Base-by-base conservation (phyloP, 2,797 vertebrate species). In the Spinibarbus caldwelli region DNA sequence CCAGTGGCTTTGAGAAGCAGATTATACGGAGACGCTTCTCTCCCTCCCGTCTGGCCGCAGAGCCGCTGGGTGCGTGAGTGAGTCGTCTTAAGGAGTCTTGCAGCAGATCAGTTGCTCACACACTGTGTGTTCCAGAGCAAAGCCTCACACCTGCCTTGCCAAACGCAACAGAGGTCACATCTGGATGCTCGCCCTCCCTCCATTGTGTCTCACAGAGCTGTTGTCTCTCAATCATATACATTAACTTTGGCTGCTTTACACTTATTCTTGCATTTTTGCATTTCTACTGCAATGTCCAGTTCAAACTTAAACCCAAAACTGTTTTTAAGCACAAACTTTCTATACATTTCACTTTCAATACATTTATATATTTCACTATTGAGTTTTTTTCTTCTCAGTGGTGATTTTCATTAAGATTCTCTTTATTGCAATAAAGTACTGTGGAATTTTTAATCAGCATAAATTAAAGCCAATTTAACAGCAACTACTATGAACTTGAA, bases 61-160 rank as follows among this genome's bases (percentile, higher is more conserved):
- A 87, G 72, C 83, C 57, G 49, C 83, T 72, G 80, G 59, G 83
- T 92, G 91, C 87, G 87, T 89, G 92, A 93, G 90, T 81, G 64
- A 54, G 77, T 73, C 45, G 89, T 90, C 90, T 92, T 92, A 93
- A 89, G 81, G 90, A 87, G 85, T 59, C 87, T 88, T 87, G 86
- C 89, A 89, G 89, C 82, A 90, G 88, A 90, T 91, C 89, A 89
- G 89, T 84, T 87, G 86, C 90, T 91, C 68, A 71, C 68, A 43
- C 11, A 71, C 68, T 87, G 89, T 90, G 41, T 41, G 84, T 90
- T 86, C 89, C 49, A 82, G 73, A 80, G 88, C 70, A 80, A 86
- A 86, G 86, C 86, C 17, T 72, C 52, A 49, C 26, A 54, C 47
- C 77, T n/a, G 26, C 45, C 19, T 31, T 82, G 87, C 87, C 86